Conservation (phyloP, 1,140 invertebrate genomes). For the Drosophila baimaii region DNA sequence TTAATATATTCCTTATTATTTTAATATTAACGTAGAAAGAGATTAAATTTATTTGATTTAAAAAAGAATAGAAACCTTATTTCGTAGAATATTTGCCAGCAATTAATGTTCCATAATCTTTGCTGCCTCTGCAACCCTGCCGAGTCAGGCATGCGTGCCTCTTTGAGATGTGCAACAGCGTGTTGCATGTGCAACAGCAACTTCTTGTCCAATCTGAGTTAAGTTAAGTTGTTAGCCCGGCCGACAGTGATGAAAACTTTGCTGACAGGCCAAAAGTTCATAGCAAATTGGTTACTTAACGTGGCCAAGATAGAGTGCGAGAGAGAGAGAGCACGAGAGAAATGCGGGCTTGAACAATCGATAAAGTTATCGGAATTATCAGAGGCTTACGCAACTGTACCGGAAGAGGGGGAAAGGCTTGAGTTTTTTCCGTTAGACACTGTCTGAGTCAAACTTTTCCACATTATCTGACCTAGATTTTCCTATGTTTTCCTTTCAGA, state of each 20-base stretch:
- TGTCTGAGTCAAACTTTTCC: slow-evolving; percentile 24
- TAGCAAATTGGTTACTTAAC: slow-evolving; percentile 41
- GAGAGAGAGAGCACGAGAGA: slow-evolving; percentile 2
- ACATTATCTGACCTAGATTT: slow-evolving; percentile 61
- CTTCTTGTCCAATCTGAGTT: slow-evolving; percentile 35
- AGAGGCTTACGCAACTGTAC: slow-evolving; percentile 10
- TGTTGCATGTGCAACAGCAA: slow-evolving; percentile 42
- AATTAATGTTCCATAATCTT: background rate
- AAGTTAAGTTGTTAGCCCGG: slow-evolving; percentile 69
- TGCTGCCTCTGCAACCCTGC: slow-evolving; percentile 5
- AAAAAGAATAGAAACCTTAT: background rate
- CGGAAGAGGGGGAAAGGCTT: background rate
- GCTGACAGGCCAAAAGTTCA: slow-evolving; percentile 60
- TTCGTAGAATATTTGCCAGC: no score
- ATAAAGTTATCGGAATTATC: slow-evolving; percentile 29
- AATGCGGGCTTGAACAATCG: slow-evolving; percentile 33
- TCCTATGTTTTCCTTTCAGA: slow-evolving; percentile 51
- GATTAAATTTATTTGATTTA: no score
- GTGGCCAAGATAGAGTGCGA: background rate
- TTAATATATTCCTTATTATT: no score
- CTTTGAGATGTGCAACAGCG: slow-evolving; percentile 35
- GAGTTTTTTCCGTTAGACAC: background rate
- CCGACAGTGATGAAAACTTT: slow-evolving; percentile 80
- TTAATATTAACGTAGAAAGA: no score
- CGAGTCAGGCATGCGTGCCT: slow-evolving; percentile 21